These are phyloP conservation scores for Seriola aureovittata DNA, from an alignment of 2,113 vertebrate genomes.

Conservation along the genomic window DNA sequence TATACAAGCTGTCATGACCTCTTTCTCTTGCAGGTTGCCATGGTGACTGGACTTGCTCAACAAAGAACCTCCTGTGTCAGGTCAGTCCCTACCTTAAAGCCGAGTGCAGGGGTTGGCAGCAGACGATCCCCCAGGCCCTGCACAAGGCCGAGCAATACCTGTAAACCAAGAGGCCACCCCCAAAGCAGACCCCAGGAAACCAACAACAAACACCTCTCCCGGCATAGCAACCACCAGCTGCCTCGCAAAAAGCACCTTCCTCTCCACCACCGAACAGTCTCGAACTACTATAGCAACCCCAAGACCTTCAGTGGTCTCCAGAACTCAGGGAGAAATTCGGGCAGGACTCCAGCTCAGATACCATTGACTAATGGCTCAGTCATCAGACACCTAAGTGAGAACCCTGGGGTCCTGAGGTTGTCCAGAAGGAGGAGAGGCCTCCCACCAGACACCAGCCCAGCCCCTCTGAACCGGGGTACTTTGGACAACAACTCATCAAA, in stretches of 20 bases:
- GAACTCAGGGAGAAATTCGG: constrained; percentile 53
- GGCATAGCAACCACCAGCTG: constrained; percentile 50
- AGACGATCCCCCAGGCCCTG: constrained; percentile 29
- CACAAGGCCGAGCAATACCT: constrained; percentile 32
- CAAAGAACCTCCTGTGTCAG: constrained; percentile 41
- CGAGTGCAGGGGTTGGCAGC: neutral
- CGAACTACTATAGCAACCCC: constrained; percentile 44
- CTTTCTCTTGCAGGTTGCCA: constrained; percentile 54
- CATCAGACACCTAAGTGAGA: constrained; percentile 3
- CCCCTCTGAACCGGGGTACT: neutral
- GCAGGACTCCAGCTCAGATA: constrained; percentile 24
- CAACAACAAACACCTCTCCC: constrained; percentile 41
- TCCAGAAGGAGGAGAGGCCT: constrained; percentile 72
- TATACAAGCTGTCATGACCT: neutral
- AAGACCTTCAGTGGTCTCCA: constrained; percentile 41
- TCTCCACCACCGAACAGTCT: constrained; percentile 1
- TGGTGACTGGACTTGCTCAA: constrained; percentile 43
- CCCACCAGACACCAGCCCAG: constrained; percentile 61
- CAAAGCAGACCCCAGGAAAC: constrained; percentile 39
- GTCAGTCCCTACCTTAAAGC: constrained; percentile 43
- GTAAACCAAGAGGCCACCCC: constrained; percentile 24
- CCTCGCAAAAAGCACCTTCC: constrained; percentile 50
- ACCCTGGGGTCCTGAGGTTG: constrained; percentile 41
- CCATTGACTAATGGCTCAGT: constrained; percentile 31
- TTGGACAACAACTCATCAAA: constrained; percentile 37